A percentile compares a stretch with the other conserved stretches of the same genome.
Conservation (phyloP, 1,140 invertebrate species). For the Caenorhabditis remanei region DNA sequence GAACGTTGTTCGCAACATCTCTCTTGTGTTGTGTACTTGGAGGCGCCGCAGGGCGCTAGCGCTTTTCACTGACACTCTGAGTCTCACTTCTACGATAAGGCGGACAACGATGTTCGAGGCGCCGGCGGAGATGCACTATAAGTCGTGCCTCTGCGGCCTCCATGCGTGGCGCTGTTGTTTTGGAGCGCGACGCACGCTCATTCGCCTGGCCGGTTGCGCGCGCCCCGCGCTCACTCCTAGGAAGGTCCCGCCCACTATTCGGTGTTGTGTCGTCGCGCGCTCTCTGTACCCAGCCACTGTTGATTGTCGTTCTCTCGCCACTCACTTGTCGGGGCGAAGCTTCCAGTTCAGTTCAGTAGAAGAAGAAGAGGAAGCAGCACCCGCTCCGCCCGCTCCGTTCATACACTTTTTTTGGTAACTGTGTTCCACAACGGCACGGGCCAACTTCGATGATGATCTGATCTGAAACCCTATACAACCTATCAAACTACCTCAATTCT, state of each 20-base stretch:
- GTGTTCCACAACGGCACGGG: constrained; percentile 33
- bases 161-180: constrained; percentile 54
- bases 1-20: constrained; percentile 56
- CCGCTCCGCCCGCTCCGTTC: background rate
- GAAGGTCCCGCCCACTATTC: constrained; percentile 53
- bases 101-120: constrained; percentile 22
- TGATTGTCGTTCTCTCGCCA: constrained; percentile 53
- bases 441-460: constrained; percentile 7
- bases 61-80: background rate
- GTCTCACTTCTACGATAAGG: constrained; percentile 19
- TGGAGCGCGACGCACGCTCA: constrained; percentile 42
- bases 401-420: constrained; percentile 36
- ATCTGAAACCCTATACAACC: background rate
- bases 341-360: constrained; percentile 47
- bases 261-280: constrained; percentile 47
- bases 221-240: constrained; percentile 53
- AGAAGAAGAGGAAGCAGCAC: background rate
- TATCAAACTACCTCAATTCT: background rate
- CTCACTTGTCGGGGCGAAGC: constrained; percentile 39
- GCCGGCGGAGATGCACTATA: constrained; percentile 48
- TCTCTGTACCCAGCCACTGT: constrained; percentile 43
- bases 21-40: constrained; percentile 39
- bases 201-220: constrained; percentile 48
- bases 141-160: constrained; percentile 38
- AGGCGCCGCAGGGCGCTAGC: background rate